Percentiles rank a stretch among this genome's conserved stretches.
Evolutionary conservation across 2,888 invertebrate species (phyloP).

Genomic region (Pristionchus exspectatus): DNA sequence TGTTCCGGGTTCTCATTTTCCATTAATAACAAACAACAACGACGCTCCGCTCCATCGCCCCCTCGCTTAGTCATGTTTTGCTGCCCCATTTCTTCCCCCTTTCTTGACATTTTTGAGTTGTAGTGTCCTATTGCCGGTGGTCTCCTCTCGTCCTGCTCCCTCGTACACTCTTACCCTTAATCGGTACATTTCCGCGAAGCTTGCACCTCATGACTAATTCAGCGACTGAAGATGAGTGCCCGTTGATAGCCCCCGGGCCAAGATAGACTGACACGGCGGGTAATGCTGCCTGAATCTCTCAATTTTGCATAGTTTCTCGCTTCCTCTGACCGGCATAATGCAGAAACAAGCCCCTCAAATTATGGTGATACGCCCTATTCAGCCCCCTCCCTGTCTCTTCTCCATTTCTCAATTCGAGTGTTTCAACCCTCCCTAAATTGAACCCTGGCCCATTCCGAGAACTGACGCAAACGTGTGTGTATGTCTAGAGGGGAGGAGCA

Average conservation of each 20-base stretch:
- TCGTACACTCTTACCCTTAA: neutral
- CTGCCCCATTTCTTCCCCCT: too few species aligned
- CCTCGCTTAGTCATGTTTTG: neutral
- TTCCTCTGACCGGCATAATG: neutral
- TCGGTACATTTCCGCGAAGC: slow-evolving; percentile 7
- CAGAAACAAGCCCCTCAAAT: neutral
- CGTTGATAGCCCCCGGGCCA: neutral
- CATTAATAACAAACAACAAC: neutral
- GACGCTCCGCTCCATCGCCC: neutral
- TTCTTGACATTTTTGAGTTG: neutral
- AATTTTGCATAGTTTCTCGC: neutral
- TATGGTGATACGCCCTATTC: neutral
- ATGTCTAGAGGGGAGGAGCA: slow-evolving; percentile 4
- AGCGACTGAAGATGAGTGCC: neutral
- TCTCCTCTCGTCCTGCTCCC: neutral
- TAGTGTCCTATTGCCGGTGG: neutral
- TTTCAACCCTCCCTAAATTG: neutral
- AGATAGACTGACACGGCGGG: neutral
- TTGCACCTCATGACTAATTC: neutral
- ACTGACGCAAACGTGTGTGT: neutral
- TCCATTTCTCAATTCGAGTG: neutral
- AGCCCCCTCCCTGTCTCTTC: neutral
- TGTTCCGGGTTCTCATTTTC: slow-evolving; percentile 8
- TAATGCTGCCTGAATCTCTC: neutral
- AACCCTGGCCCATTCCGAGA: neutral